Percentiles rank a stretch among this genome's conserved stretches.
phyloP scores from a whole-genome alignment of 2,888 invertebrate genomes.

The Athalia circularis region DNA sequence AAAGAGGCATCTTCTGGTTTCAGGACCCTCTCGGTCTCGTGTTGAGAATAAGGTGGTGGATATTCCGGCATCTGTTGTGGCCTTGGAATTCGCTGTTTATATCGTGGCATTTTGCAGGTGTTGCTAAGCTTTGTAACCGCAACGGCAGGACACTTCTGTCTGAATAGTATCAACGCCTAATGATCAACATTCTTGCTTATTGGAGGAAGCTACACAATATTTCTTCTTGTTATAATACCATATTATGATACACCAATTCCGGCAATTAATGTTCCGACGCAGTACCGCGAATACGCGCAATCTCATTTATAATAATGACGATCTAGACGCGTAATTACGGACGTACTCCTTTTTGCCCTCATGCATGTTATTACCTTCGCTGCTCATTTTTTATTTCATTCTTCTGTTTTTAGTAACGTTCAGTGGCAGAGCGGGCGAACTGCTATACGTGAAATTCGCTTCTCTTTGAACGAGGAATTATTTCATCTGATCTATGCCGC shows the following conservation, averaged over 20 bases:
- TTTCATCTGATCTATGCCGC: too few species aligned
- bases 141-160: slow-evolving; percentile 6
- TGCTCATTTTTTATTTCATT: slow-evolving; percentile 16
- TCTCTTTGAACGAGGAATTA: too few species aligned
- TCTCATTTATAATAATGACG: background rate
- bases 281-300: background rate
- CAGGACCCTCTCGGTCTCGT: slow-evolving; percentile 42
- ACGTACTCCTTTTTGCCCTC: background rate
- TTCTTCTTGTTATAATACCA: background rate
- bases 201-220: slow-evolving; percentile 15
- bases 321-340: background rate
- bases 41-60: slow-evolving; percentile 51
- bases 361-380: slow-evolving; percentile 6
- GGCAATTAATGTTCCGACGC: slow-evolving; percentile 24
- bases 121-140: slow-evolving; percentile 19
- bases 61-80: slow-evolving; percentile 45
- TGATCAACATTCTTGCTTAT: slow-evolving; percentile 35
- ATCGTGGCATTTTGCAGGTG: slow-evolving; percentile 29
- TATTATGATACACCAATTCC: slow-evolving; percentile 5
- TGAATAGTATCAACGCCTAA: slow-evolving; percentile 23
- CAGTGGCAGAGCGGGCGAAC: too few species aligned
- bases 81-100: slow-evolving; percentile 29
- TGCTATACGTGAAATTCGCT: too few species aligned
- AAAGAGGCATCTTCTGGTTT: slow-evolving; percentile 19
- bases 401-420: background rate